Conservation (phyloP, 92 coral and sea anemone species). For the Phenganax stokvisi region DNA sequence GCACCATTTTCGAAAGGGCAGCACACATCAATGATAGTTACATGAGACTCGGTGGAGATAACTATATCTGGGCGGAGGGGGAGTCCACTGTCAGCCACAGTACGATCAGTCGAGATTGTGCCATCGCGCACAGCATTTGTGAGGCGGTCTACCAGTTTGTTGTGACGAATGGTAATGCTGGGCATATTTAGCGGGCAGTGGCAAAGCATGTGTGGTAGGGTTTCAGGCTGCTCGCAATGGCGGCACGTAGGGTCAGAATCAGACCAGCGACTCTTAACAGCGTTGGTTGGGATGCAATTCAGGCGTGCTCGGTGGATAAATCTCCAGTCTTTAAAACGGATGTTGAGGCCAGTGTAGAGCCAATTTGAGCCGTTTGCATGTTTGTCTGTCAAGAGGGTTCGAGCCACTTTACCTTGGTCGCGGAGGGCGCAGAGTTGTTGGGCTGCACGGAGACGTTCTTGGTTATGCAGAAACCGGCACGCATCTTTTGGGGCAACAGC, state of each 20-base stretch:
- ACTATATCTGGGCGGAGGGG: not conserved
- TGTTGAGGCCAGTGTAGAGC: not conserved
- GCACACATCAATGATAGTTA: slow-evolving; percentile 1
- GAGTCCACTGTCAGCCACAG: no score
- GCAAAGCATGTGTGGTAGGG: no score
- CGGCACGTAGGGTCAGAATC: no score
- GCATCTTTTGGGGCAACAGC: no score
- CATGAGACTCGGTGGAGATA: not conserved
- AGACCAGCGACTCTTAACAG: not conserved
- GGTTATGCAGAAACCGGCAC: no score
- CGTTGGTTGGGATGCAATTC: not conserved
- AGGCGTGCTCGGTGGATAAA: not conserved
- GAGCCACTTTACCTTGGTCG: not conserved
- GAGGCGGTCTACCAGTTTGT: no score
- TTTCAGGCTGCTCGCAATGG: no score
- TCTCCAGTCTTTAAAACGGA: not conserved
- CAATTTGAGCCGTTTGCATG: not conserved
- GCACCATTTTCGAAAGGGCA: slow-evolving; percentile 5
- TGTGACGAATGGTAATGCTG: no score
- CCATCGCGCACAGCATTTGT: no score
- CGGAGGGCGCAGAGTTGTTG: not conserved
- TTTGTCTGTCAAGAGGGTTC: not conserved
- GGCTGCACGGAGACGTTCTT: not conserved
- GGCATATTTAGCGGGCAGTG: no score
- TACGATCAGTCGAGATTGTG: no score